These are phyloP conservation scores for Enteromius radiatus DNA, from an alignment of 2,797 vertebrate species.

Conservation along the genomic window DNA sequence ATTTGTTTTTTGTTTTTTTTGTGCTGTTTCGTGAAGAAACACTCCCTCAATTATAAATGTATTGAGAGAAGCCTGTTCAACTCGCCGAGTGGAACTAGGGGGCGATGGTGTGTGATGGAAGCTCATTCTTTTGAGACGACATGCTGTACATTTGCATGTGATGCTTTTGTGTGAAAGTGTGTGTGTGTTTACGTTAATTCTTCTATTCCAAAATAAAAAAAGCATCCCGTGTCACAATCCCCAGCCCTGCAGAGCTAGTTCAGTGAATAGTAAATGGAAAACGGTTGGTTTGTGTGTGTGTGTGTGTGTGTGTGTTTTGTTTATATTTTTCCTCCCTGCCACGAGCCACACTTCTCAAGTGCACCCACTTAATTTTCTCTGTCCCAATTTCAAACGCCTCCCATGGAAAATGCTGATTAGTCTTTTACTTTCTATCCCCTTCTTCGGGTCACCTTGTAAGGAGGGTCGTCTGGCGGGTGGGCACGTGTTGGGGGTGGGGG, in stretches of 20 bases:
- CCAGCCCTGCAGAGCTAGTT: conserved; percentile 23
- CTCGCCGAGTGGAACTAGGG: conserved; percentile 72
- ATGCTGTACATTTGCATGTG: conserved; percentile 71
- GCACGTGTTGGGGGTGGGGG: conserved; percentile 57
- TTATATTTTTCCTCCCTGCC: background rate
- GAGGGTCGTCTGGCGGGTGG: conserved; percentile 66
- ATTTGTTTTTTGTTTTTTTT: conserved; percentile 71
- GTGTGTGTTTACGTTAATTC: conserved; percentile 36
- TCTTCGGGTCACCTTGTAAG: conserved; percentile 80
- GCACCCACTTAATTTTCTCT: conserved; percentile 33
- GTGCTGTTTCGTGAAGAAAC: conserved; percentile 63
- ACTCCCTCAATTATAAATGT: conserved; percentile 80
- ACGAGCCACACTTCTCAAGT: conserved; percentile 21
- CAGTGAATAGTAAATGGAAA: conserved; percentile 17
- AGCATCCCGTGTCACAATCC: background rate
- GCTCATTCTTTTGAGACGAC: conserved; percentile 77
- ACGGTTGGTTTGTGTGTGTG: background rate
- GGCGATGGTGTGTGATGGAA: conserved; percentile 78
- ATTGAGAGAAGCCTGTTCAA: conserved; percentile 73
- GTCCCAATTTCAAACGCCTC: conserved; percentile 62
- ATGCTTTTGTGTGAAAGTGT: conserved; percentile 63
- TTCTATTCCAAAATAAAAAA: background rate
- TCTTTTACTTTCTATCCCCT: conserved; percentile 60
- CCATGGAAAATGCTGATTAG: conserved; percentile 73
- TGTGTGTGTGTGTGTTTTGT: background rate